Evolutionary conservation across 1,140 invertebrate species (phyloP).

Genomic region (Papilio aristodemus): DNA sequence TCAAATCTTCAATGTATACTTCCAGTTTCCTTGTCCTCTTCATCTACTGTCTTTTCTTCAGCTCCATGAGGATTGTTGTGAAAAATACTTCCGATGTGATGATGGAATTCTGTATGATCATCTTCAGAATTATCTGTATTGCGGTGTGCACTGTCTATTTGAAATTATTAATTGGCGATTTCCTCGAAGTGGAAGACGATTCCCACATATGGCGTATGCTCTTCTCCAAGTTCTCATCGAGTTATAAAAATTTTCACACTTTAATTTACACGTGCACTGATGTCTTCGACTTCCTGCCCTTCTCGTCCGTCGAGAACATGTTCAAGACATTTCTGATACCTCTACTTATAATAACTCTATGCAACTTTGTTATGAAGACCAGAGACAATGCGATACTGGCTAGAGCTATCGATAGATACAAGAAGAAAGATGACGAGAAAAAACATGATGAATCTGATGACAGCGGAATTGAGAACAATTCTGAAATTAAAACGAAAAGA

Average conservation of each 20-base stretch:
- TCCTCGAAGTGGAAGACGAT: slow-evolving; percentile 80
- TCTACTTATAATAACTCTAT: slow-evolving; percentile 69
- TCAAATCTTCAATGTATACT: slow-evolving; percentile 85
- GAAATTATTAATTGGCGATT: slow-evolving; percentile 59
- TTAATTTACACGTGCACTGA: slow-evolving; percentile 90
- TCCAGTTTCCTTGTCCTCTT: slow-evolving; percentile 65
- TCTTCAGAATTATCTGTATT: slow-evolving; percentile 55
- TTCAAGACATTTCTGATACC: slow-evolving; percentile 82
- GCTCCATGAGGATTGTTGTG: slow-evolving; percentile 56
- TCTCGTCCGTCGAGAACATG: slow-evolving; percentile 78
- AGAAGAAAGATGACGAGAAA: slow-evolving; percentile 24
- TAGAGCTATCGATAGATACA: slow-evolving; percentile 34
- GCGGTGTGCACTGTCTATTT: slow-evolving; percentile 54
- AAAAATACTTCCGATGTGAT: slow-evolving; percentile 53
- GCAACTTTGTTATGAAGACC: slow-evolving; percentile 59
- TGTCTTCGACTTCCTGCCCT: slow-evolving; percentile 91
- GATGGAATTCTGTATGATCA: slow-evolving; percentile 53
- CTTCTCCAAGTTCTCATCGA: slow-evolving; percentile 85
- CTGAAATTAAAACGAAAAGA: slow-evolving; percentile 25
- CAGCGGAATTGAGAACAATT: slow-evolving; percentile 54
- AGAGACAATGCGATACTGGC: slow-evolving; percentile 25
- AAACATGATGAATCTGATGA: slow-evolving; percentile 47
- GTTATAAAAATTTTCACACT: slow-evolving; percentile 90
- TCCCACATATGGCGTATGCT: slow-evolving; percentile 90
- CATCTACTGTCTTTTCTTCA: slow-evolving; percentile 61